Percentiles rank a stretch among this genome's conserved stretches.
Conservation (phyloP, 2,113 vertebrate species). For the pig (Sus scrofa) region T2T-Sscrofa CM000812.6:184009001-184009500, state of each 20-base stretch:
- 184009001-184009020: neutral
- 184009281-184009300: neutral
- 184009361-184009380: neutral
- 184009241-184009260: neutral
- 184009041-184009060: neutral
- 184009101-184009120: neutral
- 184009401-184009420: neutral
- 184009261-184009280: neutral
- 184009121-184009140: neutral
- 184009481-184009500: slow-evolving; percentile 26
- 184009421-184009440: neutral
- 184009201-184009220: neutral
- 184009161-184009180: neutral
- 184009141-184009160: neutral
- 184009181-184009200: neutral
- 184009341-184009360: neutral
- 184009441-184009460: neutral
- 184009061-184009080: neutral
- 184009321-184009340: neutral
- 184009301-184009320: neutral
- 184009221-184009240: neutral
- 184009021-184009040: neutral
- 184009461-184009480: neutral
- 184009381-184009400: neutral
- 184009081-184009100: neutral